A percentile compares a stretch with the other conserved stretches of the same genome.
These are phyloP conservation scores for Anorthoa munda DNA, from an alignment of 2,888 invertebrate species.

Conservation along the genomic window DNA sequence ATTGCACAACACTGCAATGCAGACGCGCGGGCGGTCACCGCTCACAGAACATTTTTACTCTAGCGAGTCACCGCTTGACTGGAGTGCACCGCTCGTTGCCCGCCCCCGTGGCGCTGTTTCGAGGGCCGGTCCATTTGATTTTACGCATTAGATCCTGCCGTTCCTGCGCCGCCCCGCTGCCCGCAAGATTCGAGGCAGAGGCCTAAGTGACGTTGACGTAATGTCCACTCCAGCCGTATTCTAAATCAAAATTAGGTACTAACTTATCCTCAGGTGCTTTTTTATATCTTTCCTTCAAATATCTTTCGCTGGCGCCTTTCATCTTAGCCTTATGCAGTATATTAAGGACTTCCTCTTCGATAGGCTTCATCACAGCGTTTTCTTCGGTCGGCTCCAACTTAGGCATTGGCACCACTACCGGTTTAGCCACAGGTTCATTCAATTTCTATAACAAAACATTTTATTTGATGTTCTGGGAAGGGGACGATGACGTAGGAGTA, in stretches of 20 bases:
- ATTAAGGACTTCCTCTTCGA: constrained; percentile 85
- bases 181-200: too few relatives aligned
- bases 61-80: too few relatives aligned
- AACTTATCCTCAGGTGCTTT: constrained; percentile 90
- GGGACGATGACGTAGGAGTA: background rate
- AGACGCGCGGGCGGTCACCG: too few relatives aligned
- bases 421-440: constrained; percentile 73
- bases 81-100: too few relatives aligned
- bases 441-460: constrained; percentile 69
- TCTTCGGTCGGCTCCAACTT: constrained; percentile 72
- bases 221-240: background rate
- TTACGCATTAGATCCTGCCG: too few relatives aligned
- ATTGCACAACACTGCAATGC: too few relatives aligned
- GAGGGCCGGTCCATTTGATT: too few relatives aligned
- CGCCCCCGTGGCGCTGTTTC: too few relatives aligned
- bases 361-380: constrained; percentile 87
- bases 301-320: constrained; percentile 87
- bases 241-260: constrained; percentile 48
- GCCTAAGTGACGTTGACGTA: background rate
- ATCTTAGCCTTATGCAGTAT: constrained; percentile 86
- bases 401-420: constrained; percentile 72
- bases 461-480: background rate
- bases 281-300: constrained; percentile 87
- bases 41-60: too few relatives aligned
- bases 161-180: too few relatives aligned